Percentiles rank a stretch among this genome's conserved stretches.
Evolutionary conservation across 2,888 invertebrate genomes (phyloP).

Genomic region (Esperia sulphurella): DNA sequence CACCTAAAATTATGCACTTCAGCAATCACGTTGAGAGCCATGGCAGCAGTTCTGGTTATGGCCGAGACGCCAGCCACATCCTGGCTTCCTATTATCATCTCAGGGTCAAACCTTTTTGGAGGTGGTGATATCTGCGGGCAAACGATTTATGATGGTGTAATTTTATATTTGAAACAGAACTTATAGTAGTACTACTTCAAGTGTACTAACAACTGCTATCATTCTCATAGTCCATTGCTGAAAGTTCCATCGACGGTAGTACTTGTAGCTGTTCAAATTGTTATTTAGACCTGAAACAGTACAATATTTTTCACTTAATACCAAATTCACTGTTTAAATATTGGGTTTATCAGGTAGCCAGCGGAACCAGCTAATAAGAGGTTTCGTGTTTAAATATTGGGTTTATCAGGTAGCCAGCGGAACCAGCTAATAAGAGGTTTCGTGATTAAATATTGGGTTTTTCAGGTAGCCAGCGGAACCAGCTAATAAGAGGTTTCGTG

Average conservation of each 20-base stretch:
- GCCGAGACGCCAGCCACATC: conserved; percentile 27
- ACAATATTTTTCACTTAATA: not conserved
- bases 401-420: too few species aligned
- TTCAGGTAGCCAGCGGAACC: too few species aligned
- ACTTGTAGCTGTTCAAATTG: conserved; percentile 39
- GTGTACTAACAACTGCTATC: conserved; percentile 43
- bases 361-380: too few species aligned
- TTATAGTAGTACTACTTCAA: too few species aligned
- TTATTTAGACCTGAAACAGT: conserved; percentile 15
- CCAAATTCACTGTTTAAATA: too few species aligned
- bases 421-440: too few species aligned
- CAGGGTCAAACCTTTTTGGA: conserved; percentile 22
- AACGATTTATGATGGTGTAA: not conserved
- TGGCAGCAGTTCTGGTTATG: conserved; percentile 29
- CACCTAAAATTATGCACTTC: conserved; percentile 52
- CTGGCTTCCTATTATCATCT: conserved; percentile 22
- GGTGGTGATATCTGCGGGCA: conserved; percentile 9
- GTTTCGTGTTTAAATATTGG: too few species aligned
- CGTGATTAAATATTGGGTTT: too few species aligned
- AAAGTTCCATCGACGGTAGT: conserved; percentile 50
- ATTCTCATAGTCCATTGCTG: conserved; percentile 35
- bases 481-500: too few species aligned
- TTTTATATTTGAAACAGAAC: too few species aligned
- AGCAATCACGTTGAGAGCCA: conserved; percentile 32
- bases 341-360: too few species aligned